Conservation (phyloP, 2,797 vertebrate genomes). For the Urocyon cinereoargenteus region DNA sequence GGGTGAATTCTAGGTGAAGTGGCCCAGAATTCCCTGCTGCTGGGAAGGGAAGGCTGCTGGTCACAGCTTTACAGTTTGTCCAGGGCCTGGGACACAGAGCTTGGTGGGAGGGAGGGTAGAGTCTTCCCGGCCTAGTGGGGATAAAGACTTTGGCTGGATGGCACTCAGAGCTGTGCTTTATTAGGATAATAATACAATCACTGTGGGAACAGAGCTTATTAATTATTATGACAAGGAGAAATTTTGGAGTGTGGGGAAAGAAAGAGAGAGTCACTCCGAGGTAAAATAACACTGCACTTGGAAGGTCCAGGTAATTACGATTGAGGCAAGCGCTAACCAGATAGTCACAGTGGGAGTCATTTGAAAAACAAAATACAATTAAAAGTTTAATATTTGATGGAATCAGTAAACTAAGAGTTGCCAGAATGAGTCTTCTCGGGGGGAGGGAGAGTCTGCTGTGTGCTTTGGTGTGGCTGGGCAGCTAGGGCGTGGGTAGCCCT, state of each 20-base stretch:
- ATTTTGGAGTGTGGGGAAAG: conserved; percentile 43
- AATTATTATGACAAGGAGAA: conserved; percentile 75
- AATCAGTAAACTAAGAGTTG: conserved; percentile 7
- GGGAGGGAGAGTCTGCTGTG: not conserved
- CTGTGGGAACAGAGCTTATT: conserved; percentile 56
- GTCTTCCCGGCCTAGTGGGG: not conserved
- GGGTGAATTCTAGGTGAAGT: not conserved
- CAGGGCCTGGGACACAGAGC: not conserved
- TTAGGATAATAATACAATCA: conserved; percentile 65
- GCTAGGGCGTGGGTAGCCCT: not conserved
- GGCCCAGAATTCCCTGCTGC: not conserved
- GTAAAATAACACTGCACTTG: not conserved
- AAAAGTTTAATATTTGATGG: conserved; percentile 44
- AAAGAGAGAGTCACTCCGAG: conserved; percentile 3
- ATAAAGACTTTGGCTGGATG: not conserved
- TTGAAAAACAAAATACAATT: conserved; percentile 55
- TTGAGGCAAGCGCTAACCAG: not conserved
- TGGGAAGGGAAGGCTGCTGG: not conserved
- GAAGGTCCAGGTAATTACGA: conserved; percentile 21
- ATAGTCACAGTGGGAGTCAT: conserved; percentile 37
- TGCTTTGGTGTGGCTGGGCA: not conserved
- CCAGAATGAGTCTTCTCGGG: not conserved
- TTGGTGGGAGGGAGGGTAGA: not conserved
- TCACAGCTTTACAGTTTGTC: not conserved
- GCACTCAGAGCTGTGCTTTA: conserved; percentile 21